phyloP scores from a whole-genome alignment of 2,888 invertebrate species.

The Drosophila pegasa region DNA sequence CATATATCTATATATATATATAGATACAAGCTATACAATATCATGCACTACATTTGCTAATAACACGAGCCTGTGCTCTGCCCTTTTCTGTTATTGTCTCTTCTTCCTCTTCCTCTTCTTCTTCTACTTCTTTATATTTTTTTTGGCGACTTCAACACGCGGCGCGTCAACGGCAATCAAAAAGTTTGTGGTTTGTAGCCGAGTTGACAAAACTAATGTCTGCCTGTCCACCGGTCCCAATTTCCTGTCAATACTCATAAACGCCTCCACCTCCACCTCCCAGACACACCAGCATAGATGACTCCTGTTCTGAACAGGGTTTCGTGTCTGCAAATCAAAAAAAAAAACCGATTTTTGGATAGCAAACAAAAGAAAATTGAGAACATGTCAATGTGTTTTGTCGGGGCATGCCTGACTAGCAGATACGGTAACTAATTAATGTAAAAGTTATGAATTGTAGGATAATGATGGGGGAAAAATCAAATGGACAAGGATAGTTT shows the following conservation, averaged over 20 bases:
- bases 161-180: constrained; percentile 64
- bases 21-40: neutral
- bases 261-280: constrained; percentile 19
- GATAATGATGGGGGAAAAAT: no score
- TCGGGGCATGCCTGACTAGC: neutral
- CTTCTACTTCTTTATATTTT: constrained; percentile 5
- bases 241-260: constrained; percentile 73
- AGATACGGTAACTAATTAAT: neutral
- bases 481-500: no score
- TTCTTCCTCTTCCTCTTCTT: neutral
- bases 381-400: constrained; percentile 10
- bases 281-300: constrained; percentile 10
- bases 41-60: constrained; percentile 53
- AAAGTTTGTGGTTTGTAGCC: constrained; percentile 59
- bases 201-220: constrained; percentile 35
- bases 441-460: neutral
- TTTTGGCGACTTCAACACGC: constrained; percentile 43
- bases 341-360: constrained; percentile 61
- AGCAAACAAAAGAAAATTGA: constrained; percentile 54
- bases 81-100: neutral
- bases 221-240: constrained; percentile 63
- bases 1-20: constrained; percentile 1
- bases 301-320: constrained; percentile 35
- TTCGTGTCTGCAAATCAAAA: constrained; percentile 59
- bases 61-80: constrained; percentile 54